phyloP scores from a whole-genome alignment of 2,113 vertebrate genomes.

The Terrapene triunguis region DNA sequence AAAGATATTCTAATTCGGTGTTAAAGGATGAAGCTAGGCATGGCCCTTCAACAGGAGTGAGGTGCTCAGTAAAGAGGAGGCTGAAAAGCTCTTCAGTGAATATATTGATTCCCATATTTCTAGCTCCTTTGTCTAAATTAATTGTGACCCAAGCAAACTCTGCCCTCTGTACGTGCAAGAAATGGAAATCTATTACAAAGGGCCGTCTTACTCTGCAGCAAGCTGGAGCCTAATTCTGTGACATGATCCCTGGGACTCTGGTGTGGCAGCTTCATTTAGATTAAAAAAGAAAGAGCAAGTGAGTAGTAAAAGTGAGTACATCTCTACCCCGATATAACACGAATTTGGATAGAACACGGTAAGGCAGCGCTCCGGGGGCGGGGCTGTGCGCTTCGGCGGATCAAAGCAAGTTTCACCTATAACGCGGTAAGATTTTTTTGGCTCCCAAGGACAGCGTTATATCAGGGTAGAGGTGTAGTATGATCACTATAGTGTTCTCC shows the following conservation, averaged over 20 bases:
- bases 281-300: background rate
- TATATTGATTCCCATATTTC: background rate
- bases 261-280: background rate
- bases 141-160: background rate
- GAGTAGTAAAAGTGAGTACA: background rate
- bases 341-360: too few species aligned
- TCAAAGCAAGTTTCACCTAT: too few species aligned
- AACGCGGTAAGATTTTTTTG: too few species aligned
- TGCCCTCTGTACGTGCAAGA: background rate
- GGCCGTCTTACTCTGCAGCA: background rate
- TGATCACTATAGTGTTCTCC: background rate
- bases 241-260: background rate
- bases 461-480: background rate
- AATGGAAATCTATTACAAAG: background rate
- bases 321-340: too few species aligned
- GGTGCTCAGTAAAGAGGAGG: background rate
- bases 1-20: background rate
- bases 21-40: background rate
- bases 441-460: too few species aligned
- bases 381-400: too few species aligned
- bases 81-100: background rate
- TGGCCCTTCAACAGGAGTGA: rapidly evolving
- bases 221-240: background rate
- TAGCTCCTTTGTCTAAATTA: background rate
- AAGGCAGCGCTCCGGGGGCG: too few species aligned